Percentiles rank a stretch among this genome's conserved stretches.
These are phyloP conservation scores for Mylabris sibirica DNA, from an alignment of 2,888 invertebrate species.

Conservation along the genomic window DNA sequence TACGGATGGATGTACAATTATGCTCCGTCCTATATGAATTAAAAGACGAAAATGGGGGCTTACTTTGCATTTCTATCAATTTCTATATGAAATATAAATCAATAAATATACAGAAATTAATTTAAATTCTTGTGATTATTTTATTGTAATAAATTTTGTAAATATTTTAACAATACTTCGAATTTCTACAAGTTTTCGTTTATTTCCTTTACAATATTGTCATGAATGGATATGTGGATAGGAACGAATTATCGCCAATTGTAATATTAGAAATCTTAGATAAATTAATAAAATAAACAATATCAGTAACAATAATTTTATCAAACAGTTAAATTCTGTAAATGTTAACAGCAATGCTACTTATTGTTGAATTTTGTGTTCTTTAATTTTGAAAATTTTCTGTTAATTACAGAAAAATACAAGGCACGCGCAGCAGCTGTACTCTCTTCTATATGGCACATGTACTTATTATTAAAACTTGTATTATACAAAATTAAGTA, in stretches of 20 bases:
- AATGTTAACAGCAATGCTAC: conserved; percentile 47
- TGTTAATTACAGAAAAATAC: conserved; percentile 33
- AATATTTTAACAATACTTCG: conserved; percentile 21
- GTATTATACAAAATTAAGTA: conserved; percentile 57
- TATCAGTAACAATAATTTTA: conserved; percentile 3
- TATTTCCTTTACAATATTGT: conserved; percentile 11
- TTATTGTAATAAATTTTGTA: conserved; percentile 25
- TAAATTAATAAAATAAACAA: neutral
- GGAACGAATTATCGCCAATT: conserved; percentile 33
- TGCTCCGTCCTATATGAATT: neutral
- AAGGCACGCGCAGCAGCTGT: conserved; percentile 55
- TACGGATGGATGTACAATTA: neutral
- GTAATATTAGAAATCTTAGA: conserved; percentile 35
- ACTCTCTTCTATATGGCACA: conserved; percentile 47
- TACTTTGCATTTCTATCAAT: neutral
- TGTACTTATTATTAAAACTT: conserved; percentile 55
- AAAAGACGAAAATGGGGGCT: neutral
- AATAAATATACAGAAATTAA: conserved; percentile 15
- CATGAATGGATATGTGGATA: conserved; percentile 31
- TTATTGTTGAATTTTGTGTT: conserved; percentile 47
- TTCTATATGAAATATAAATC: neutral
- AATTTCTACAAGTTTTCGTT: neutral
- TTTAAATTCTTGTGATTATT: conserved; percentile 25
- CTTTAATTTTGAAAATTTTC: conserved; percentile 12
- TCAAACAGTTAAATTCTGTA: conserved; percentile 34